Percentiles rank a stretch among this genome's conserved stretches.
Evolutionary conservation across 2,888 invertebrate genomes (phyloP).

Genomic region (Drosophila bunnanda): DNA sequence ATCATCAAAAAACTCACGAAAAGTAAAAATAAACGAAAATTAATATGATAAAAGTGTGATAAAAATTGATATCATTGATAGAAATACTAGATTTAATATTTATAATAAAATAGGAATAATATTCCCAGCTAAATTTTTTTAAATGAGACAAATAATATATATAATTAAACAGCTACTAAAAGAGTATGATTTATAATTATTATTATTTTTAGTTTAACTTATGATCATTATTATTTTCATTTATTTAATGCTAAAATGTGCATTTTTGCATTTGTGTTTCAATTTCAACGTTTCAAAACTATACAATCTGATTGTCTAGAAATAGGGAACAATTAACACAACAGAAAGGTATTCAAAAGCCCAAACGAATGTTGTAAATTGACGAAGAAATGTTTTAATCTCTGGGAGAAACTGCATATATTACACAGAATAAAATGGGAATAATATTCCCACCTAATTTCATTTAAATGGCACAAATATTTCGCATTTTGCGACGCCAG

Average conservation of each 20-base stretch:
- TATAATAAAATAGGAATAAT: not conserved
- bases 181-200: too few species aligned
- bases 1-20: not conserved
- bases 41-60: not conserved
- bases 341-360: not conserved
- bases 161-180: not conserved
- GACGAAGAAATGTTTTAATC: not conserved
- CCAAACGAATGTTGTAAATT: not conserved
- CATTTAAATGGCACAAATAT: not conserved
- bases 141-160: not conserved
- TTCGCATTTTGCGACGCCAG: constrained; percentile 1
- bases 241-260: not conserved
- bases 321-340: not conserved
- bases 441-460: not conserved
- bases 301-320: not conserved
- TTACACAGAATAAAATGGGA: not conserved
- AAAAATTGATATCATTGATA: not conserved
- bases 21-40: not conserved
- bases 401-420: not conserved
- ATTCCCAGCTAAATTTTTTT: not conserved
- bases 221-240: not conserved
- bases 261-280: not conserved
- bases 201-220: not conserved
- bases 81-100: not conserved
- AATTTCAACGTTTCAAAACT: not conserved